Evolutionary conservation across 2,113 vertebrate genomes (phyloP).

Genomic region (Sturnira hondurensis): DNA sequence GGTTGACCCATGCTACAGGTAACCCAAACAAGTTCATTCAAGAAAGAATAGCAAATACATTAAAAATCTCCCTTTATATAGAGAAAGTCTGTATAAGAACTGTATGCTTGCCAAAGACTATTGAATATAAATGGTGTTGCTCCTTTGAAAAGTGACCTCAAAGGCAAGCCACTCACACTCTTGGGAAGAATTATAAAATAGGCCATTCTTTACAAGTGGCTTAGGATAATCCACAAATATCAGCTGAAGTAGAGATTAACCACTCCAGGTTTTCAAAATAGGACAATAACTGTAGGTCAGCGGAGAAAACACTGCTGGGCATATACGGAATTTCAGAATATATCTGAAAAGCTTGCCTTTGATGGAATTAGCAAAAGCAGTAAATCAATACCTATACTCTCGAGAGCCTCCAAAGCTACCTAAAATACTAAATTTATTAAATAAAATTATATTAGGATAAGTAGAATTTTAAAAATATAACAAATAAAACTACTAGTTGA

Average conservation of each 20-base stretch:
- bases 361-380: neutral
- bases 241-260: neutral
- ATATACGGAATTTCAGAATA: neutral
- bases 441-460: neutral
- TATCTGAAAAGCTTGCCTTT: neutral
- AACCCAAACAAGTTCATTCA: neutral
- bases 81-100: neutral
- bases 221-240: neutral
- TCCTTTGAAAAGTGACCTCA: neutral
- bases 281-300: neutral
- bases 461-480: neutral
- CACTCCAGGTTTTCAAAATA: neutral
- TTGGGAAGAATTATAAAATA: neutral
- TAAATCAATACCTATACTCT: neutral
- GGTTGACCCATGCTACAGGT: neutral
- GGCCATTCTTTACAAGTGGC: neutral
- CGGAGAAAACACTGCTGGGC: neutral
- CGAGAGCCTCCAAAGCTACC: neutral
- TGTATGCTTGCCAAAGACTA: neutral
- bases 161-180: neutral
- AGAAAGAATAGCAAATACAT: neutral
- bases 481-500: neutral
- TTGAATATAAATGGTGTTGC: neutral
- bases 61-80: neutral
- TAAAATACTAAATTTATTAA: neutral